A percentile compares a stretch with the other conserved stretches of the same genome.
Evolutionary conservation across 2,888 invertebrate genomes (phyloP).

Genomic region (Sympetrum striolatum): DNA sequence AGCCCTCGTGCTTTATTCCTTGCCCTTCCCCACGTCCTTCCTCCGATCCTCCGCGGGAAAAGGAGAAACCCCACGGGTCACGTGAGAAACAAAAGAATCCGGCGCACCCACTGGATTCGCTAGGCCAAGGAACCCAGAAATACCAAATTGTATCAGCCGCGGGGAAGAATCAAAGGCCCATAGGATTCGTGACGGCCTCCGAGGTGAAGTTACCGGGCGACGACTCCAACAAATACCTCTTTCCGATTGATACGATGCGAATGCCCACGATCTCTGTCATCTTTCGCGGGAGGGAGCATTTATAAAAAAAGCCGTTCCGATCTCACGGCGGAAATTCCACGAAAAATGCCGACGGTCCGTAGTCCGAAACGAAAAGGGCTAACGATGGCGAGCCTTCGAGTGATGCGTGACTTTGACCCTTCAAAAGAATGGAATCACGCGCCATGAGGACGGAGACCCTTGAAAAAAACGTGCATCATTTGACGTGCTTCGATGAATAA

Average conservation of each 20-base stretch:
- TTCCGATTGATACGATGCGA: neutral
- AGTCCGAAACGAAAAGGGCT: neutral
- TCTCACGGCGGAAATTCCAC: neutral
- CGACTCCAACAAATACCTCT: neutral
- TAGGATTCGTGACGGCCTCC: neutral
- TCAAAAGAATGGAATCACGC: neutral
- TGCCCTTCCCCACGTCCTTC: too few relatives aligned
- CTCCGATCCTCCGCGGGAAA: too few relatives aligned
- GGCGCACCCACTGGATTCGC: conserved; percentile 1
- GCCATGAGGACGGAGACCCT: neutral
- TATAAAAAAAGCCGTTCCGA: neutral
- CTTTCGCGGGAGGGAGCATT: neutral
- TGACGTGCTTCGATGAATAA: neutral
- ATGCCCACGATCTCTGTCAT: neutral
- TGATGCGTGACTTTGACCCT: neutral
- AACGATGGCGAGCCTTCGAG: neutral
- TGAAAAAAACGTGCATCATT: neutral
- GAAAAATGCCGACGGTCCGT: neutral
- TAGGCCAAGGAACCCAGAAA: conserved; percentile 18
- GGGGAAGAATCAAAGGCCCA: too few relatives aligned
- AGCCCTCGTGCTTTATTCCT: too few relatives aligned
- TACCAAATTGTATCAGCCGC: neutral
- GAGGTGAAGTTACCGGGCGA: neutral
- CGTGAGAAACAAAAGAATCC: conserved; percentile 26
- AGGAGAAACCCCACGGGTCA: neutral